These are phyloP conservation scores for Phenganax subtilis DNA, from an alignment of 92 coral and sea anemone species.

Conservation along the genomic window DNA sequence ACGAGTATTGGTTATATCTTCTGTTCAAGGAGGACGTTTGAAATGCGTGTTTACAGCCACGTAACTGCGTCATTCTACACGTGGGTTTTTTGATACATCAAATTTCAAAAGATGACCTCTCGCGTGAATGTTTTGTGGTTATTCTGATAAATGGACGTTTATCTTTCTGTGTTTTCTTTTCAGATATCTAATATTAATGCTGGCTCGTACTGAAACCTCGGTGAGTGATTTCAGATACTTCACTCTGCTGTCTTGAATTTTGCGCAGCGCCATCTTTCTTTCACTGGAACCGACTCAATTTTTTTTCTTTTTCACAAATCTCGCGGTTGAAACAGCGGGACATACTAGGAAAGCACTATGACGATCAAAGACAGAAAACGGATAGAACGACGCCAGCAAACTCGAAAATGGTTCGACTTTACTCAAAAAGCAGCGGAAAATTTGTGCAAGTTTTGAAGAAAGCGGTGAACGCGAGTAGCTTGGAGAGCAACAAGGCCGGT, in stretches of 20 bases:
- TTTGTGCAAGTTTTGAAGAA: slow-evolving; percentile 69
- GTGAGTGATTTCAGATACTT: slow-evolving; percentile 30
- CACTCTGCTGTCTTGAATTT: slow-evolving; percentile 11
- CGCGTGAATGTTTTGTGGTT: slow-evolving; percentile 13
- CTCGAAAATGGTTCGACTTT: slow-evolving; percentile 68
- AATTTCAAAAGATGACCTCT: slow-evolving; percentile 41
- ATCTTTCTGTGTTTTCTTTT: slow-evolving; percentile 31
- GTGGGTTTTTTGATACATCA: slow-evolving; percentile 37
- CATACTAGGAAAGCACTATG: background rate
- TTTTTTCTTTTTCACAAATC: slow-evolving; percentile 8
- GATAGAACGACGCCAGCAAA: slow-evolving; percentile 64
- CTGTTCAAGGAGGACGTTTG: slow-evolving; percentile 6
- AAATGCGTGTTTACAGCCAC: slow-evolving; percentile 29
- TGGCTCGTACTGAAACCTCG: slow-evolving; percentile 27
- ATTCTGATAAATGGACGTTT: slow-evolving; percentile 41
- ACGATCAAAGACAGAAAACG: slow-evolving; percentile 41
- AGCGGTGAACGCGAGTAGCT: slow-evolving; percentile 71
- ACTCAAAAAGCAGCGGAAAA: slow-evolving; percentile 76
- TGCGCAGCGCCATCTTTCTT: background rate
- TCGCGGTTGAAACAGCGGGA: slow-evolving; percentile 37
- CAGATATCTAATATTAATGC: slow-evolving; percentile 33
- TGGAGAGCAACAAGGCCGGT: slow-evolving; percentile 74
- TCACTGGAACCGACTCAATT: background rate
- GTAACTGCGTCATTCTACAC: slow-evolving; percentile 27
- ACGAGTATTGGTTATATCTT: background rate